Evolutionary conservation across 2,113 vertebrate genomes (phyloP), one percentile per base, ranked within the genome.

Genomic region (Pungitius pungitius): DNA sequence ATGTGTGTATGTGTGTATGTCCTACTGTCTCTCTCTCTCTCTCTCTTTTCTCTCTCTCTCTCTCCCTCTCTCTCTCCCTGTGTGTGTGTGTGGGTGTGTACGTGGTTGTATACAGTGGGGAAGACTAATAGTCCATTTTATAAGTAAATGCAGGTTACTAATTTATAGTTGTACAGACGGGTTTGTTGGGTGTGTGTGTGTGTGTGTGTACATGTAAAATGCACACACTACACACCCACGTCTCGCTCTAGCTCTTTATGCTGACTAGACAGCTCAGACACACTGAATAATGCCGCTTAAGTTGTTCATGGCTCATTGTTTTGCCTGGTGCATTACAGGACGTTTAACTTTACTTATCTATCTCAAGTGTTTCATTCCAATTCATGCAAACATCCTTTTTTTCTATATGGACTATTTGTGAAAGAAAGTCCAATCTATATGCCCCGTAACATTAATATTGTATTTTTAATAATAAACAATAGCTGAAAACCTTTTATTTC

Each of bases 251-350:
- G 68, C 79, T 78, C 62, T 75, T 78, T 77, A 49, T 87, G 84
- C 85, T 87, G 89, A 91, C 69, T 85, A 86, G 78, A 81, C 82
- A 86, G 73, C 83, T 81, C 82, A 89, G 60, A 83, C 87, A 83
- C 89, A 64, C 78, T 78, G 78, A 85, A 81, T 80, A 80, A 84
- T 64, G 82, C 78, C 75, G 77, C 81, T 88, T 63, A 91, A 91
- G 66, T 89, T 91, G 84, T 75, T 73, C 88, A 56, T 72, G 69
- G 83, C 84, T 88, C 75, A 73, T 88, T 92, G 83, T 90, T 87
- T 88, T 89, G 77, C 81, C 76, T 85, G 77, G 27, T 90, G 85
- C 77, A 84, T 75, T 71, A 78, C 67, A 90, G 85, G 87, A 89
- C 89, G 78, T 87, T 14, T 64, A 90, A 91, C 89, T 89, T 87